A percentile compares a stretch with the other conserved stretches of the same genome.
Conservation (phyloP, 1,140 invertebrate species). For the Zaprionus taronus region DNA sequence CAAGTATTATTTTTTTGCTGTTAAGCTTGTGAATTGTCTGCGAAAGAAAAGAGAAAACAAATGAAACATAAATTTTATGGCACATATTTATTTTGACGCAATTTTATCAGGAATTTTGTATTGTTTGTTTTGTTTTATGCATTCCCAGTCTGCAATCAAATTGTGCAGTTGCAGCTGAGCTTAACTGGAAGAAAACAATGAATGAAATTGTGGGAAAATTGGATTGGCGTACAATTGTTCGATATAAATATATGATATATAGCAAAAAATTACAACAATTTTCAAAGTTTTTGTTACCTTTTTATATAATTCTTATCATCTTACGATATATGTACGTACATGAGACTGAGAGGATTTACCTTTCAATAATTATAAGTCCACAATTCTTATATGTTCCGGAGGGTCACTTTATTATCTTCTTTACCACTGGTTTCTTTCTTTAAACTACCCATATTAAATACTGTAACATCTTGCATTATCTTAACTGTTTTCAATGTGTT, state of each 20-base stretch:
- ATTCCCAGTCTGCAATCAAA: slow-evolving; percentile 42
- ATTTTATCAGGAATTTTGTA: slow-evolving; percentile 32
- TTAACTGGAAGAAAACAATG: neutral
- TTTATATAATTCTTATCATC: too few species aligned
- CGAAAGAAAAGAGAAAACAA: slow-evolving; percentile 39
- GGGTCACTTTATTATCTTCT: neutral
- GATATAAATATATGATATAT: too few species aligned
- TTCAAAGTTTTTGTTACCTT: too few species aligned
- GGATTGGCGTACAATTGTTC: neutral
- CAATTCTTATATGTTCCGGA: too few species aligned
- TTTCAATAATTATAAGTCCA: too few species aligned
- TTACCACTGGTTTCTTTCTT: neutral
- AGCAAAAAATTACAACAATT: too few species aligned
- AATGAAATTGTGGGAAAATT: neutral
- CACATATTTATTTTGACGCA: slow-evolving; percentile 60
- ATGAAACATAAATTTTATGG: slow-evolving; percentile 63
- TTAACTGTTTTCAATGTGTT: neutral
- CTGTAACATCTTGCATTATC: neutral
- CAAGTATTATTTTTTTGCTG: slow-evolving; percentile 55
- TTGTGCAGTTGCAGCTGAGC: slow-evolving; percentile 43
- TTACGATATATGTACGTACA: too few species aligned
- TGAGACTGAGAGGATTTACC: too few species aligned
- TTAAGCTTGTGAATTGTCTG: slow-evolving; percentile 74
- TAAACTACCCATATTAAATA: neutral
- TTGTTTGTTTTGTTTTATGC: slow-evolving; percentile 19